Evolutionary conservation across 2,797 vertebrate species (phyloP), one percentile per base, ranked within the genome.

Genomic region (Sitta carolinensis): DNA sequence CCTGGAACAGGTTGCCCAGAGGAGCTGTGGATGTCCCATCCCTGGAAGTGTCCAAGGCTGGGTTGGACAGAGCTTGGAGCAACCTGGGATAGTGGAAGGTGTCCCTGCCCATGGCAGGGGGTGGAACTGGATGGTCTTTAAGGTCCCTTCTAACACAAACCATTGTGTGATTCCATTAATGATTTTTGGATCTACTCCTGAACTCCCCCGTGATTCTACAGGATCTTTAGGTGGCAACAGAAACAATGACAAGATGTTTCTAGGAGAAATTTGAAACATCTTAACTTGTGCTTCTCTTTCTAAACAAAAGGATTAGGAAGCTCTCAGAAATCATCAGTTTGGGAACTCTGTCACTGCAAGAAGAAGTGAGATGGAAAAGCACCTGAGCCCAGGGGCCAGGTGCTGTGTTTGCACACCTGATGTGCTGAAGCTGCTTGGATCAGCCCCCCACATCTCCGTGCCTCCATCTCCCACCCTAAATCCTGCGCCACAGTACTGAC

Each of bases 61-160:
- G 8, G 34, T 0, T 59, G 40, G 16, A 72, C 0, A 0, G 3
- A 66, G 40, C 9, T 40, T 34, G 40, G 52, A 84, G 26, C 9
- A 72, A 5, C 8, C 16, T 61, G 40, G 73, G 2, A 1, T 1
- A 23, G 30, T 32, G 59, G 26, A 18, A 84, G 30, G 19, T 48
- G 26, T 21, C 40, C 57, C 32, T 68, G 48, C 8, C 18, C 30
- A 27, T 8, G 16, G 32, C 5, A 69, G 34, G 5, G 12, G 7
- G 2, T 17, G 23, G 40, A 11, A 42, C 5, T 36, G 27, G 22
- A 16, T 43, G 22, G 32, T 48, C 12, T 42, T 64, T 43, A 20
- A 70, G 12, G 16, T 50, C 11, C 9, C 27, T 62, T 16, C 50
- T 16, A 51, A 62, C 5, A 32, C 48, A 75, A 55, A 62, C 16